Base-by-base conservation (phyloP, 30 jellyfish, hydroid and myxozoan species). In the Mastigias papua region DNA sequence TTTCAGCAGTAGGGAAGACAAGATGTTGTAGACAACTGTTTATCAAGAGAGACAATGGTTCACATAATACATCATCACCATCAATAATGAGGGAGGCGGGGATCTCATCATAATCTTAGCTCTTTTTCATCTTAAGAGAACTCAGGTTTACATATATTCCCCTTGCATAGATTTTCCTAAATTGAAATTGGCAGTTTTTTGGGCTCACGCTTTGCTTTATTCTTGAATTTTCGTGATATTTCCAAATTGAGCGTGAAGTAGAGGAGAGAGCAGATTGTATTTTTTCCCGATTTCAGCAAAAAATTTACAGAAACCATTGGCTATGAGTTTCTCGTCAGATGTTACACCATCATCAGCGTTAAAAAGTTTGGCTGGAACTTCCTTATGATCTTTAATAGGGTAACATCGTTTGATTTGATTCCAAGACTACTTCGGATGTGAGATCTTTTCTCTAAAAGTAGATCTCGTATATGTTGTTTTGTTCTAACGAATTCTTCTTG, bases 1-100 rank as follows among this genome's bases (percentile, higher is more conserved):
- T 73, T 73, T 73, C 84, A 30, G 84, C 15, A 2, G 84, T 73
- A 2, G 84, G 84, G 46, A 73, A 73, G 81, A 69, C n/a, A 23
- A 66, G 27, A 31, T 69, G 15, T 17, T 66, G 58, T 69, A 69
- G 81, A 69, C 68, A 69, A 30, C 19, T 8, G 65, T 25, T 69
- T 7, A 31, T 69, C 81, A 69, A 34, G 81, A 69, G 81, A 67
- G 81, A 69, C 67, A 31, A 4, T 4, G 81, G 81, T 69, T 11
- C 57, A 69, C 81, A 69, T 69, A 69, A 66, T 69, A 69, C 60
- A n/a, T 66, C 81, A 11, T 67, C 81, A 69, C 81, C 60, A 69
- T 69, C 81, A 69, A 69, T 69, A 31, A 69, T 34, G 65, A 69
- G 81, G 34, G 81, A 7, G 65, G 81, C n/a, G 67, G 65, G 81